A percentile compares a stretch with the other conserved stretches of the same genome.
Evolutionary conservation across 1,140 invertebrate species (phyloP).

Genomic region (Xylocopa sonorina): DNA sequence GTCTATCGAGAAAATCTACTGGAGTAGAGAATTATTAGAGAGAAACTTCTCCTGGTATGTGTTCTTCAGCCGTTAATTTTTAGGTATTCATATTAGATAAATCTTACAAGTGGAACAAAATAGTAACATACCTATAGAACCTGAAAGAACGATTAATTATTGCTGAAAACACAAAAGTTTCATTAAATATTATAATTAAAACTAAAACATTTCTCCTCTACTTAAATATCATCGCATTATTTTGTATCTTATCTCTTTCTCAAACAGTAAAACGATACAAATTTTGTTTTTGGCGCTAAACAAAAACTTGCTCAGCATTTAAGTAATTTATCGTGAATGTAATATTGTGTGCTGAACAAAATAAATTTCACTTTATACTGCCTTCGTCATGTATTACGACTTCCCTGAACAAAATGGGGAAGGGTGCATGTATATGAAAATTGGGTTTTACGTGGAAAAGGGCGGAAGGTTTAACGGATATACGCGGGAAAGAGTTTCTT

Average conservation of each 20-base stretch:
- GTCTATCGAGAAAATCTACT: conserved; percentile 70
- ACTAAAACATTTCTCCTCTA: conserved; percentile 51
- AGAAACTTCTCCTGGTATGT: conserved; percentile 71
- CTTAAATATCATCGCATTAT: conserved; percentile 56
- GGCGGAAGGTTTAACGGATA: conserved; percentile 43
- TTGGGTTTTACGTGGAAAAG: conserved; percentile 28
- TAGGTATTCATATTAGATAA: conserved; percentile 68
- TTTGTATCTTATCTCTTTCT: conserved; percentile 37
- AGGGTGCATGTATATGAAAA: conserved; percentile 30
- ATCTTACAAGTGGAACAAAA: conserved; percentile 80
- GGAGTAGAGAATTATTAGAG: conserved; percentile 70
- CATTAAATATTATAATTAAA: conserved; percentile 61
- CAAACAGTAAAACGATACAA: conserved; percentile 49
- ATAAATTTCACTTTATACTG: conserved; percentile 39
- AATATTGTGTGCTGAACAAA: conserved; percentile 45
- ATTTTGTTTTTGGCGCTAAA: conserved; percentile 46
- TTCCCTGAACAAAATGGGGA: conserved; percentile 45
- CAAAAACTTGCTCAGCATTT: conserved; percentile 48
- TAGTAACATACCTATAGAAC: conserved; percentile 82
- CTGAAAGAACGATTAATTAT: conserved; percentile 77
- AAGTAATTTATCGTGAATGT: conserved; percentile 44
- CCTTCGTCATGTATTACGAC: conserved; percentile 34
- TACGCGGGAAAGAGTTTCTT: conserved; percentile 25
- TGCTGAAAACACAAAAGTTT: conserved; percentile 76
- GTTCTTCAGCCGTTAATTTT: conserved; percentile 71